Base-by-base conservation (phyloP, 2,797 vertebrate species). In the Clangula hyemalis region DNA sequence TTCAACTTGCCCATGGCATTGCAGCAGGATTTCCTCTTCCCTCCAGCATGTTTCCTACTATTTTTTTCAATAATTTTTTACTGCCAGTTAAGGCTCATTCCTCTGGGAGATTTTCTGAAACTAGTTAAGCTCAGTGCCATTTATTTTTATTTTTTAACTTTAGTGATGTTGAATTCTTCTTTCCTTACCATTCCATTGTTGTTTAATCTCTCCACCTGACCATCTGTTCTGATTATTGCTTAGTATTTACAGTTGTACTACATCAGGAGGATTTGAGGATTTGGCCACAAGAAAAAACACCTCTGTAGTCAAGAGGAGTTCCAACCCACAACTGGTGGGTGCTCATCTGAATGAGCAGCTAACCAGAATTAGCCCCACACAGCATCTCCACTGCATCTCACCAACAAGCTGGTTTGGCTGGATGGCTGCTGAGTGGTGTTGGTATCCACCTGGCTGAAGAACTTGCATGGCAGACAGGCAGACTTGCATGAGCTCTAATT, bases 31-130 rank as follows among this genome's bases (percentile, higher is more conserved):
- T 92, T 89, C 51, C 20, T 25, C 64, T 79, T 89, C 53, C 61
- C 11, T 76, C 56, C 79, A 84, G 51, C 43, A 73, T 65, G 34
- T 53, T 88, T 94, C n/a, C 76, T 90, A 34, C 68, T 94, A 60
- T 49, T 71, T 88, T 92, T 53, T 53, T 28, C 51, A 53, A 28
- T 53, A 53, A 27, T 53, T 91, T 93, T 74, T 39, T 77, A 47
- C 38, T 71, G 32, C 15, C n/a, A 92, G 70, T 11, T 69, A 86
- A 87, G 43, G 13, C 3, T 60, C 71, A 32, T 83, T 87, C 57
- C 41, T 66, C 41, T 62, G 66, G 45, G 51, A 70, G 9, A 5
- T 81, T 77, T 89, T 85, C 27, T 38, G 58, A 74, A 53, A 18
- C 30, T 91, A 66, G 30, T 49, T 80, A 87, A 87, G 10, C 24